Conservation (phyloP, 2,888 invertebrate species). For the Boloria selene region DNA sequence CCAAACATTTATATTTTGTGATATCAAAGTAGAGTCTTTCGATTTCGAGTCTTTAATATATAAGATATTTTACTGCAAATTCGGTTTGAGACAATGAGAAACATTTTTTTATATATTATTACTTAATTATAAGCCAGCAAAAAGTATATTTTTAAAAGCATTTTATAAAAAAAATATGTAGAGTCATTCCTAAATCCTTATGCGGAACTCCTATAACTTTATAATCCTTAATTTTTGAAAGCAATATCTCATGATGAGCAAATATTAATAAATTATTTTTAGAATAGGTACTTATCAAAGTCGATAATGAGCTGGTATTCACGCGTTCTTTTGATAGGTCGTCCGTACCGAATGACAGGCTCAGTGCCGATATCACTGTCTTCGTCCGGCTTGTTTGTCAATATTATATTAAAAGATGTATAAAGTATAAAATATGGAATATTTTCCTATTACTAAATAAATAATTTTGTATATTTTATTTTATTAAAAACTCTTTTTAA, state of each 20-base stretch:
- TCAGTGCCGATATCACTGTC: constrained; percentile 50
- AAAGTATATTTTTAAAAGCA: too few relatives aligned
- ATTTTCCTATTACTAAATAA: neutral
- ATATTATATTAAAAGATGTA: constrained; percentile 22
- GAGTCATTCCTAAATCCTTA: too few relatives aligned
- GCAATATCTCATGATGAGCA: constrained; percentile 32
- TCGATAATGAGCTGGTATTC: constrained; percentile 58
- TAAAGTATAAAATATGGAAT: neutral
- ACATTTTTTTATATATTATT: too few relatives aligned
- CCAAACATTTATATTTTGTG: neutral
- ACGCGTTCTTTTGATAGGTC: constrained; percentile 46
- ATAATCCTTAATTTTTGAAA: constrained; percentile 46
- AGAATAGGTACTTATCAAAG: constrained; percentile 60
- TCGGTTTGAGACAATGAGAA: neutral
- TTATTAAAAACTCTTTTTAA: too few relatives aligned
- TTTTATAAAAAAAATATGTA: too few relatives aligned
- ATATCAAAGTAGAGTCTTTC: constrained; percentile 9
- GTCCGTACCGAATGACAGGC: constrained; percentile 51
- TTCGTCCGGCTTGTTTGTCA: constrained; percentile 40
- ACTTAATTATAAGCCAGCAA: too few relatives aligned
- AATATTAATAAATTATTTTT: constrained; percentile 51
- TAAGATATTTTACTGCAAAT: neutral
- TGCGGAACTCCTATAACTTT: neutral
- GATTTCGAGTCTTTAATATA: neutral
- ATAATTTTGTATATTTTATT: too few relatives aligned